phyloP scores from a whole-genome alignment of 2,888 invertebrate genomes.

The Euzophera pinguis region DNA sequence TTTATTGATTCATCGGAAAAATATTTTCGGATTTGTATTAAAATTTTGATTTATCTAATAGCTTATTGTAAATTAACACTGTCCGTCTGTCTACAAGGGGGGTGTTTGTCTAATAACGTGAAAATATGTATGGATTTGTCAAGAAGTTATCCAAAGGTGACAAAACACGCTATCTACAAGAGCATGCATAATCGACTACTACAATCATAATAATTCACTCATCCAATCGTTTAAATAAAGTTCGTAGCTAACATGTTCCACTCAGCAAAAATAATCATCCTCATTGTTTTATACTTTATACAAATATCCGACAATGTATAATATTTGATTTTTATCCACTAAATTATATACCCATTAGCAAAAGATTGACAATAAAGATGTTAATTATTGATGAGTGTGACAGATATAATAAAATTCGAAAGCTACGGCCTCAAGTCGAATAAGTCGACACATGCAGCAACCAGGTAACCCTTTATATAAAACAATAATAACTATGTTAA shows the following conservation, averaged over 20 bases:
- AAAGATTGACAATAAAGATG: neutral
- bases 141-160: neutral
- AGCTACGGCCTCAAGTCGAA: neutral
- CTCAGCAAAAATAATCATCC: neutral
- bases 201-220: neutral
- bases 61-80: no score
- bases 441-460: slow-evolving; percentile 31
- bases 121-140: no score
- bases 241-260: neutral
- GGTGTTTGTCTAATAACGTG: no score
- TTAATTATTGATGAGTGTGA: neutral
- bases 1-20: no score
- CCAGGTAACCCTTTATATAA: slow-evolving; percentile 36
- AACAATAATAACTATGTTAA: slow-evolving; percentile 36
- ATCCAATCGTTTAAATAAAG: neutral
- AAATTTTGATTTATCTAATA: no score
- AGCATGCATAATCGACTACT: neutral
- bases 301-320: no score
- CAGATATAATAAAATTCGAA: neutral
- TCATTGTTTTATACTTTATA: no score
- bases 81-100: no score
- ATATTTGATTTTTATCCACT: no score
- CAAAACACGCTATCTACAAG: slow-evolving; percentile 1
- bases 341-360: no score
- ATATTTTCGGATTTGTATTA: no score